Conservation (phyloP, 2,888 invertebrate genomes). For the Eumerus sabulonum region DNA sequence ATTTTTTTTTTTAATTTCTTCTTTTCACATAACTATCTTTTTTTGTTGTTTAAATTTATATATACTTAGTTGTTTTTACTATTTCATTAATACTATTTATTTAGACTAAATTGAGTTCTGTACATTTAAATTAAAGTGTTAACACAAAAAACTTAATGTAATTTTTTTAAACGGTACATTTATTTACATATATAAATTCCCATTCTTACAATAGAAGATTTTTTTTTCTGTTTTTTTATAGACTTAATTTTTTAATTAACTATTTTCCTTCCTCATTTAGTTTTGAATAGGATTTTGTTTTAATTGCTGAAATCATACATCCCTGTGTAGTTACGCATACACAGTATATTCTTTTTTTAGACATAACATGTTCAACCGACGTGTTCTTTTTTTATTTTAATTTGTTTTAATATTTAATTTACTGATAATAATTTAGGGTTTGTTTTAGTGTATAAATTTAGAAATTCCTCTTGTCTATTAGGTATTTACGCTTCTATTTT, state of each 20-base stretch:
- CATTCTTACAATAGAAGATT: constrained; percentile 45
- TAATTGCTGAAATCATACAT: constrained; percentile 19
- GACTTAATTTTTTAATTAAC: constrained; percentile 53
- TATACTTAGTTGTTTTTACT: constrained; percentile 52
- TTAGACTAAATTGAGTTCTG: constrained; percentile 44
- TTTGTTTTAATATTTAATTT: constrained; percentile 39
- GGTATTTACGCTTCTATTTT: constrained; percentile 17
- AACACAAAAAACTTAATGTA: constrained; percentile 13
- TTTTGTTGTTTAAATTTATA: constrained; percentile 27
- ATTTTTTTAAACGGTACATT: constrained; percentile 18
- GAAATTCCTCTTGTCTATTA: constrained; percentile 63
- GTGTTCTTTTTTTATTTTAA: constrained; percentile 56
- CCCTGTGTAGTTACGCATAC: constrained; percentile 41
- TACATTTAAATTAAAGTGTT: constrained; percentile 41
- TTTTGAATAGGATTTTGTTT: constrained; percentile 41
- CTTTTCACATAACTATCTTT: constrained; percentile 40
- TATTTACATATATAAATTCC: constrained; percentile 56
- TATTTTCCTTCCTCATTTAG: constrained; percentile 40
- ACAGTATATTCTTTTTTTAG: constrained; percentile 16
- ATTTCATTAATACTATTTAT: constrained; percentile 53
- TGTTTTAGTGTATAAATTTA: constrained; percentile 66
- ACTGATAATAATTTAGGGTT: constrained; percentile 64
- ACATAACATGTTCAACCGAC: constrained; percentile 53
- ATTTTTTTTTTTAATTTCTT: constrained; percentile 55
- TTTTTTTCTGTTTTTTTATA: constrained; percentile 30